These are phyloP conservation scores for Strigamia transsilvanica DNA, from an alignment of 2,888 invertebrate species.

Conservation along the genomic window DNA sequence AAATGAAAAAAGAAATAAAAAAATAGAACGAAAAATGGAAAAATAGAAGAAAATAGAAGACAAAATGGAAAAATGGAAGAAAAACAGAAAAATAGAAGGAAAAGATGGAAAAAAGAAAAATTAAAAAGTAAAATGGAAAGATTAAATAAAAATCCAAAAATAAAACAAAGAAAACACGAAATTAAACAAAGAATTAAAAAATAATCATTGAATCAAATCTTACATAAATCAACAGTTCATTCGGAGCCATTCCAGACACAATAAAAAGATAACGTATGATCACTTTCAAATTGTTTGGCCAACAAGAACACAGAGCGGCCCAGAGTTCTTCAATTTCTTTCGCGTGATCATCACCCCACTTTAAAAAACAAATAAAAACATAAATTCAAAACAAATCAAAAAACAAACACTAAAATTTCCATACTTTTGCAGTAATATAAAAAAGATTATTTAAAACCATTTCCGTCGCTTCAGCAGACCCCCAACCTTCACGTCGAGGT, in stretches of 20 bases:
- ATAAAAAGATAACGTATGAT: conserved; percentile 96
- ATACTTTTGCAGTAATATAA: conserved; percentile 94
- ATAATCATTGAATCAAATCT: no score
- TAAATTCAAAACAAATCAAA: neutral
- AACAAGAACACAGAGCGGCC: conserved; percentile 93
- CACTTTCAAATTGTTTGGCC: conserved; percentile 96
- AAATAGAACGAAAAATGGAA: no score
- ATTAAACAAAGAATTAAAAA: no score
- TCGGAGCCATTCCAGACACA: conserved; percentile 96
- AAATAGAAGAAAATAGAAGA: no score
- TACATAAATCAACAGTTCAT: conserved; percentile 89
- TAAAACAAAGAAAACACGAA: no score
- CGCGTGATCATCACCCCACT: conserved; percentile 96
- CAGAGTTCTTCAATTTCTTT: conserved; percentile 95
- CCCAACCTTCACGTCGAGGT: conserved; percentile 91
- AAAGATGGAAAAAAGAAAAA: no score
- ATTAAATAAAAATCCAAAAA: neutral
- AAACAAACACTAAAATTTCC: neutral
- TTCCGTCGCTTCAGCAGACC: conserved; percentile 98
- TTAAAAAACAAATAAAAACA: conserved; percentile 57
- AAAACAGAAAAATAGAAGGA: no score
- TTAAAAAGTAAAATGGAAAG: neutral
- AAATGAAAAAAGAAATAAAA: no score
- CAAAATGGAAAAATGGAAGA: no score
- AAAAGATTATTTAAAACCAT: conserved; percentile 99